These are phyloP conservation scores for Drosophila setosimentum DNA, from an alignment of 2,888 invertebrate species.

Conservation along the genomic window DNA sequence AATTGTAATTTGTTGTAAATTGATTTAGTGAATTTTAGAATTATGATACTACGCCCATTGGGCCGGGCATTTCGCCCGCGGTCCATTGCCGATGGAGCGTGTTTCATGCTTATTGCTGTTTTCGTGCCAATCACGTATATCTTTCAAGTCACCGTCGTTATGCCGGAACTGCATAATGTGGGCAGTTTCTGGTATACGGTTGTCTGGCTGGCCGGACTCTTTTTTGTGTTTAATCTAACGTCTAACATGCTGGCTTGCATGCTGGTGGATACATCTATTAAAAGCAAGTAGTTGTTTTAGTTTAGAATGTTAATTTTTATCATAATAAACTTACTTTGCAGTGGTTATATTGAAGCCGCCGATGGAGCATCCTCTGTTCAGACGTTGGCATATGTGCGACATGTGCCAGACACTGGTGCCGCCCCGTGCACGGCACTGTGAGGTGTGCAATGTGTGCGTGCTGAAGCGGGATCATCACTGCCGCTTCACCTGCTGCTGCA, in stretches of 20 bases:
- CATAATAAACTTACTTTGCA: slow-evolving; percentile 39
- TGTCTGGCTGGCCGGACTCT: slow-evolving; percentile 89
- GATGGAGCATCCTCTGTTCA: slow-evolving; percentile 82
- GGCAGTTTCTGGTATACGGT: slow-evolving; percentile 87
- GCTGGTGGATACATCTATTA: slow-evolving; percentile 91
- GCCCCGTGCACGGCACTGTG: slow-evolving; percentile 96
- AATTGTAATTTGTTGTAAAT: slow-evolving; percentile 9
- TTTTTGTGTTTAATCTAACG: slow-evolving; percentile 91
- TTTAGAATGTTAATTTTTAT: neutral
- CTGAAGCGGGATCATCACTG: slow-evolving; percentile 95
- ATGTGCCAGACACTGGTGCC: slow-evolving; percentile 91
- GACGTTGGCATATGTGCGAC: slow-evolving; percentile 91
- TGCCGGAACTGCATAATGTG: slow-evolving; percentile 88
- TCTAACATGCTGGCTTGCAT: slow-evolving; percentile 92
- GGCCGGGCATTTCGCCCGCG: slow-evolving; percentile 62
- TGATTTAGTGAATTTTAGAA: slow-evolving; percentile 33
- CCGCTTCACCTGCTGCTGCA: slow-evolving; percentile 94
- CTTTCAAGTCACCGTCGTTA: slow-evolving; percentile 88
- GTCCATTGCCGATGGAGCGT: slow-evolving; percentile 74
- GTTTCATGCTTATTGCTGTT: slow-evolving; percentile 73
- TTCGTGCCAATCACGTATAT: slow-evolving; percentile 83
- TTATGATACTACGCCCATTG: slow-evolving; percentile 66
- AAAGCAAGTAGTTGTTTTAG: slow-evolving; percentile 83
- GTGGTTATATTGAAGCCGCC: slow-evolving; percentile 81
- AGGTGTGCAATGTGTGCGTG: slow-evolving; percentile 93